These are phyloP conservation scores for Pristionchus fissidentatus DNA, from an alignment of 2,888 invertebrate genomes.

Conservation along the genomic window DNA sequence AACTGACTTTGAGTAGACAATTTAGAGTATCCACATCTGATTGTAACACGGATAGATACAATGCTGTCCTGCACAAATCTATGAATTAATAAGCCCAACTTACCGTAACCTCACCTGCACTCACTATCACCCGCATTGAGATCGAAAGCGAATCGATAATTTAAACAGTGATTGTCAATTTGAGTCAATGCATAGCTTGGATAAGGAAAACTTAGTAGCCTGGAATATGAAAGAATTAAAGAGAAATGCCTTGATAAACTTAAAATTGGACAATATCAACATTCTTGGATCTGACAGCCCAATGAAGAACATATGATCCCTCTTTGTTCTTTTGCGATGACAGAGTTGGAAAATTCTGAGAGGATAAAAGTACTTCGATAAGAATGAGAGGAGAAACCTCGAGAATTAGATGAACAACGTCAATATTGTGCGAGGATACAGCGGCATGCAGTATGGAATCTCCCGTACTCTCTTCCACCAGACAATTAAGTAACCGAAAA, in stretches of 20 bases:
- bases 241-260: conserved; percentile 77
- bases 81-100: not conserved
- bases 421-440: conserved; percentile 87
- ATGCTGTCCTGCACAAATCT: conserved; percentile 83
- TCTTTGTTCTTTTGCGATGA: conserved; percentile 65
- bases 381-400: conserved; percentile 76
- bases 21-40: not conserved
- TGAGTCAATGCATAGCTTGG: conserved; percentile 83
- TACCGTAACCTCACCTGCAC: conserved; percentile 52
- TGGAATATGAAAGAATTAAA: conserved; percentile 16
- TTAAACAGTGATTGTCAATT: conserved; percentile 83
- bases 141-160: conserved; percentile 89
- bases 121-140: conserved; percentile 82
- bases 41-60: conserved; percentile 87
- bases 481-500: conserved; percentile 85
- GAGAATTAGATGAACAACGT: conserved; percentile 85
- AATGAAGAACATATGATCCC: conserved; percentile 69
- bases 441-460: conserved; percentile 94
- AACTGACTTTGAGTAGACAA: conserved; percentile 23
- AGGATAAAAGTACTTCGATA: not conserved
- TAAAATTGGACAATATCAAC: conserved; percentile 64
- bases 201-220: conserved; percentile 86
- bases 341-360: conserved; percentile 60
- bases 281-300: conserved; percentile 70
- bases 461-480: conserved; percentile 90